A percentile compares a stretch with the other conserved stretches of the same genome.
These are phyloP conservation scores for Raphicerus campestris DNA, from an alignment of 2,113 vertebrate genomes.

Conservation along the genomic window DNA sequence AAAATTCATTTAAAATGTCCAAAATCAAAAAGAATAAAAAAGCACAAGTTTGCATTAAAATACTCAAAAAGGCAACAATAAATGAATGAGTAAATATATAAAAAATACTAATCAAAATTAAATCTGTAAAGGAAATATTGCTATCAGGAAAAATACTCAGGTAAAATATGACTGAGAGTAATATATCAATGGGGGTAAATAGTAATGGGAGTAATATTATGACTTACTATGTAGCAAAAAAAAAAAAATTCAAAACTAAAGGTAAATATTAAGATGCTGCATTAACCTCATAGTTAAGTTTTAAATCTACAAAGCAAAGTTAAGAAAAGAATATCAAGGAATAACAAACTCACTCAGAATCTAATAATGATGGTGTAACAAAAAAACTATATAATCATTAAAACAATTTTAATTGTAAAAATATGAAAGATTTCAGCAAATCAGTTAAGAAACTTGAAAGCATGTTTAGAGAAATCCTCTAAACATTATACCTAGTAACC, in stretches of 20 bases:
- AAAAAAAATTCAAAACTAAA: neutral
- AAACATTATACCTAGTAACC: neutral
- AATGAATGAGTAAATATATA: neutral
- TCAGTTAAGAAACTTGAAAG: neutral
- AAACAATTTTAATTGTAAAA: neutral
- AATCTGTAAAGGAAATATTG: neutral
- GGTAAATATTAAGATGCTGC: neutral
- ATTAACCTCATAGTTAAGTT: neutral
- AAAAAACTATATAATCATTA: neutral
- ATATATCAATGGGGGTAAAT: neutral
- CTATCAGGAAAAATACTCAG: neutral
- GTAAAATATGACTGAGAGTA: neutral
- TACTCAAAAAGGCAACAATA: neutral
- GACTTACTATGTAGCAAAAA: neutral
- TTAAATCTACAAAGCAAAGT: neutral
- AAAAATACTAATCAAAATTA: neutral
- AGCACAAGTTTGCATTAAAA: neutral
- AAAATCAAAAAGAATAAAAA: neutral
- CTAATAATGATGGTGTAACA: neutral
- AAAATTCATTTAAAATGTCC: neutral
- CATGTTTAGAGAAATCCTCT: neutral
- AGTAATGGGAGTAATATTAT: neutral
- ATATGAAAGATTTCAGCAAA: neutral
- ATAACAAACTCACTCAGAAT: neutral
- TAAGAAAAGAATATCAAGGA: neutral